Evolutionary conservation across 1,140 invertebrate species (phyloP).

Genomic region (Hycleus cichorii): DNA sequence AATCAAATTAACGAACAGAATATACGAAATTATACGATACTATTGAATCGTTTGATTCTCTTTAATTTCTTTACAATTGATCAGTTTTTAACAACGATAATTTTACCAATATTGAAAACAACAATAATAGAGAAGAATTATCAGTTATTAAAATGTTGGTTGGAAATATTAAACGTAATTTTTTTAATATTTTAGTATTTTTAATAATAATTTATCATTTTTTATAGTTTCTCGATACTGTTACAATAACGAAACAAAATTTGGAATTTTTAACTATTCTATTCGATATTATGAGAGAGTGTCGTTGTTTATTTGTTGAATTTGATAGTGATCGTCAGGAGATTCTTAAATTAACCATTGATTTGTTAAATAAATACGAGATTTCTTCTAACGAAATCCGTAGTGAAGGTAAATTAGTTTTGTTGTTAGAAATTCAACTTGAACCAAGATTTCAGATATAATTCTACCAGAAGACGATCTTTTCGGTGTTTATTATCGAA

Average conservation of each 20-base stretch:
- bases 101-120: constrained; percentile 14
- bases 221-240: constrained; percentile 1
- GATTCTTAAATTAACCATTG: constrained; percentile 14
- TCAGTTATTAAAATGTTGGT: constrained; percentile 14
- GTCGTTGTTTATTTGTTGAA: constrained; percentile 18
- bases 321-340: constrained; percentile 22
- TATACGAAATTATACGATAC: constrained; percentile 21
- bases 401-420: neutral
- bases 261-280: constrained; percentile 1
- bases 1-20: constrained; percentile 19
- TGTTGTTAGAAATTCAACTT: neutral
- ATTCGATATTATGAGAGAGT: constrained; percentile 13
- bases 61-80: constrained; percentile 17
- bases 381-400: neutral
- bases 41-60: constrained; percentile 24
- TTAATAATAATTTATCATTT: constrained; percentile 1
- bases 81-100: constrained; percentile 17
- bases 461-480: constrained; percentile 5
- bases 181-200: neutral
- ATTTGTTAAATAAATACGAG: constrained; percentile 7
- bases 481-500: constrained; percentile 13
- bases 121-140: constrained; percentile 10
- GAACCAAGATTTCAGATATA: neutral
- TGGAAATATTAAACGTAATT: constrained; percentile 24
- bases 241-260: constrained; percentile 1